Conservation (phyloP, 2,797 vertebrate genomes). For the Lophius americanus region DNA sequence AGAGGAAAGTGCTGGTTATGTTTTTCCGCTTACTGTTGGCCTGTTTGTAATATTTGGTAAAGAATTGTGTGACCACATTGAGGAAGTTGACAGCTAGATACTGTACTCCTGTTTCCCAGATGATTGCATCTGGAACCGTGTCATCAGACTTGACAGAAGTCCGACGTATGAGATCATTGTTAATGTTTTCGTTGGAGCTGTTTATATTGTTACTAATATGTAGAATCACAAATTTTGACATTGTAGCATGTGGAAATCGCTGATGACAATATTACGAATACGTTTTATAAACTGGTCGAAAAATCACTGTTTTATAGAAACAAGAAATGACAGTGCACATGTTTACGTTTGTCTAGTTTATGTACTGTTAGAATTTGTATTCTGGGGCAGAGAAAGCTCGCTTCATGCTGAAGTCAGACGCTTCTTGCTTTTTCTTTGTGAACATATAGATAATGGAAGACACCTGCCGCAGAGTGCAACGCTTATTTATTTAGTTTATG, state of each 20-base stretch:
- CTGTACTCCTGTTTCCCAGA: conserved; percentile 82
- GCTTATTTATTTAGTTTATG: conserved; percentile 73
- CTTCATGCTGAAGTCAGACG: conserved; percentile 38
- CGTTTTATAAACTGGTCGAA: background rate
- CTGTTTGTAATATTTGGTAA: conserved; percentile 5
- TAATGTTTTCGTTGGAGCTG: conserved; percentile 16
- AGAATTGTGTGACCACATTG: conserved; percentile 7
- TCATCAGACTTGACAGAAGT: conserved; percentile 79
- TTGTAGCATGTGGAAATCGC: background rate
- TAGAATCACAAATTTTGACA: background rate
- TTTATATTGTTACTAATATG: conserved; percentile 3
- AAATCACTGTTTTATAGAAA: background rate
- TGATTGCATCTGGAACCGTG: conserved; percentile 85
- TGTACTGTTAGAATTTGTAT: background rate
- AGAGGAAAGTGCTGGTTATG: background rate
- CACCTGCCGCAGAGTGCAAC: conserved; percentile 78
- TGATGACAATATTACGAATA: conserved; percentile 5
- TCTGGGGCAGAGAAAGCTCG: conserved; percentile 4
- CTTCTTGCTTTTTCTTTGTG: conserved; percentile 39
- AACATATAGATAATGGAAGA: conserved; percentile 66
- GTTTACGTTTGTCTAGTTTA: background rate
- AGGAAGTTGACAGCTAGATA: conserved; percentile 68
- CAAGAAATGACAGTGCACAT: background rate
- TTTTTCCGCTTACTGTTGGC: background rate
- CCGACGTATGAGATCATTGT: conserved; percentile 78